Percentiles rank a stretch among this genome's conserved stretches.
Evolutionary conservation across 2,797 vertebrate genomes (phyloP).

Genomic region (Argya squamiceps): DNA sequence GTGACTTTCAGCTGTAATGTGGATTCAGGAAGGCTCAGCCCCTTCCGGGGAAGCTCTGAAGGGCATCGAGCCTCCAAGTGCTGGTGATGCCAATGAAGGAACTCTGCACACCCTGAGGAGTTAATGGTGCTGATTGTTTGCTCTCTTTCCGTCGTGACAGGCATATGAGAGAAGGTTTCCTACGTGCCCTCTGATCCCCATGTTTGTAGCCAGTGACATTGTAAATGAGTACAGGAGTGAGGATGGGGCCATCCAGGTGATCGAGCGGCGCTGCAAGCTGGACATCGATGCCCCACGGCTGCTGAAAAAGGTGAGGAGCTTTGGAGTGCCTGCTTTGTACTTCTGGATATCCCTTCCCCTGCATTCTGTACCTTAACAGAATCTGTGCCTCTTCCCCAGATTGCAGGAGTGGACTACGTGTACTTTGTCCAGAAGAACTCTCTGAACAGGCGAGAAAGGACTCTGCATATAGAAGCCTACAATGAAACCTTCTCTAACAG

Average conservation of each 20-base stretch:
- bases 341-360: not conserved
- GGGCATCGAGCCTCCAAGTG: not conserved
- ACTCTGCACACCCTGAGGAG: accelerated
- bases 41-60: not conserved
- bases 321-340: not conserved
- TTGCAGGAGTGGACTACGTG: conserved; percentile 95
- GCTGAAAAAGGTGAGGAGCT: conserved; percentile 86
- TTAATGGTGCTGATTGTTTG: not conserved
- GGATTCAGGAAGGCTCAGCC: not conserved
- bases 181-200: conserved; percentile 94
- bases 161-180: conserved; percentile 96
- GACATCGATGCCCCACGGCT: conserved; percentile 95
- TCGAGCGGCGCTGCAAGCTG: conserved; percentile 93
- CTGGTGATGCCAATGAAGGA: not conserved
- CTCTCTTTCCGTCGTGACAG: conserved; percentile 62
- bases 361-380: not conserved
- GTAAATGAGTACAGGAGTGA: conserved; percentile 87
- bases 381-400: conserved; percentile 75
- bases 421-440: conserved; percentile 97
- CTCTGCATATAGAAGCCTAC: conserved; percentile 94
- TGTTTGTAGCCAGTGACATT: conserved; percentile 95
- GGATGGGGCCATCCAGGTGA: conserved; percentile 80
- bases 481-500: conserved; percentile 96
- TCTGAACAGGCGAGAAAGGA: conserved; percentile 89
- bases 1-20: not conserved